phyloP scores from a whole-genome alignment of 2,797 vertebrate species.

The Siniperca obscura region DNA sequence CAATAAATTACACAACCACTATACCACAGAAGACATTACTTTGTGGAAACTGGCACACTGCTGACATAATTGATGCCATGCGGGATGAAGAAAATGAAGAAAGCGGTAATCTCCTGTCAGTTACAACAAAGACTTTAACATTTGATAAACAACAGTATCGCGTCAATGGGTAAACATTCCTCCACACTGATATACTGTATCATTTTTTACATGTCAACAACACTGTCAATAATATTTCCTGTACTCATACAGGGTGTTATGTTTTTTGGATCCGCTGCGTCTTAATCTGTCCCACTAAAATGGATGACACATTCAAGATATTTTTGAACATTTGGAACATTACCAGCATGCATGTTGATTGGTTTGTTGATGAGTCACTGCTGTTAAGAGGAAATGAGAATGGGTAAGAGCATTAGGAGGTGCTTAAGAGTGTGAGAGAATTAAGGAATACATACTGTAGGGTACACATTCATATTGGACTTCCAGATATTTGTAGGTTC shows the following conservation, averaged over 20 bases:
- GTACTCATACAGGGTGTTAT: conserved; percentile 9
- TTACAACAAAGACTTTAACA: conserved; percentile 22
- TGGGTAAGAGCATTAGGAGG: conserved; percentile 20
- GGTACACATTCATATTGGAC: conserved; percentile 99
- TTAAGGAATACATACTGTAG: conserved; percentile 92
- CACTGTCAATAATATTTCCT: conserved; percentile 43
- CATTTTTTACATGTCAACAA: conserved; percentile 43
- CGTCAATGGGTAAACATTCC: conserved; percentile 2
- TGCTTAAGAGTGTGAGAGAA: not conserved
- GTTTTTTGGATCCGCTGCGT: conserved; percentile 27
- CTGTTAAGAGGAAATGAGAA: conserved; percentile 40
- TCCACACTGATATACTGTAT: conserved; percentile 19
- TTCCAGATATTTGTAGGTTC: conserved; percentile 98
- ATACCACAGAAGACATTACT: conserved; percentile 1
- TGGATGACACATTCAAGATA: conserved; percentile 41
- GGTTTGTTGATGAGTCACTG: conserved; percentile 42
- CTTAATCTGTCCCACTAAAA: conserved; percentile 28
- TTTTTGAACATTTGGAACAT: conserved; percentile 34
- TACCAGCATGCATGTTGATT: conserved; percentile 9
- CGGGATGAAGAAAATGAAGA: conserved; percentile 22
- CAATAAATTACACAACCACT: conserved; percentile 14
- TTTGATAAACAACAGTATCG: conserved; percentile 13
- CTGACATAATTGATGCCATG: conserved; percentile 17
- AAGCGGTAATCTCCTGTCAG: conserved; percentile 38
- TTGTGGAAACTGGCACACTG: not conserved